phyloP scores from a whole-genome alignment of 2,113 vertebrate species.

The Calidris pugnax region DNA sequence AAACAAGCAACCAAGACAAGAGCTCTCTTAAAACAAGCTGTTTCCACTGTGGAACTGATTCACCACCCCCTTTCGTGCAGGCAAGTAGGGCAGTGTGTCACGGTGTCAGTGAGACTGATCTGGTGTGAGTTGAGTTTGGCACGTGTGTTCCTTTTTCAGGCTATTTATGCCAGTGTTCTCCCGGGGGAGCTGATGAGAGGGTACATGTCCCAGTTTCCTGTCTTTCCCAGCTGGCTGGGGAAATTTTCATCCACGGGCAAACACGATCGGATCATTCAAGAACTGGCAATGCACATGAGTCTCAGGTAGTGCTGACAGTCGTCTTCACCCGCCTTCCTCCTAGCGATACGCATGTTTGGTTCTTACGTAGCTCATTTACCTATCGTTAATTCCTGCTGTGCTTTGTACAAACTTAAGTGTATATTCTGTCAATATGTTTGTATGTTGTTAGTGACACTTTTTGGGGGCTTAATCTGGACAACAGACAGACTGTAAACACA shows the following conservation, averaged over 20 bases:
- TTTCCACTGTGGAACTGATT: not conserved
- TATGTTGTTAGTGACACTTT: fast-evolving
- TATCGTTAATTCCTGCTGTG: not conserved
- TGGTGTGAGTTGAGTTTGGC: not conserved
- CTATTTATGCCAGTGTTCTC: conserved; percentile 94
- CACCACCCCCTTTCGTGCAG: fast-evolving
- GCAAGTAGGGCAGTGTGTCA: not conserved
- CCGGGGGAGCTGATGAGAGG: conserved; percentile 97
- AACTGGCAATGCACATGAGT: conserved; percentile 90
- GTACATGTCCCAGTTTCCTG: conserved; percentile 91
- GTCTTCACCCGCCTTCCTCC: not conserved
- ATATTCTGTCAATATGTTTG: not conserved
- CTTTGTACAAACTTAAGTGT: not conserved
- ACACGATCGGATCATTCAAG: conserved; percentile 88
- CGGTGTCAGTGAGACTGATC: not conserved
- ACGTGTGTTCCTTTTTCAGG: conserved; percentile 72
- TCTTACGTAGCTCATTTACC: not conserved
- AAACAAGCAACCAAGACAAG: not conserved
- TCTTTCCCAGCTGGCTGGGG: conserved; percentile 95
- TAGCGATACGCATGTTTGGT: fast-evolving
- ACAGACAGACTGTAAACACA: not conserved
- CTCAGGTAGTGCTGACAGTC: conserved; percentile 79
- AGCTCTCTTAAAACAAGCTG: not conserved
- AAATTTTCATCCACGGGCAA: conserved; percentile 89
- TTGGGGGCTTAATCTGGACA: not conserved